Evolutionary conservation across 2,113 vertebrate species (phyloP).

Genomic region (Lutjanus erythropterus): DNA sequence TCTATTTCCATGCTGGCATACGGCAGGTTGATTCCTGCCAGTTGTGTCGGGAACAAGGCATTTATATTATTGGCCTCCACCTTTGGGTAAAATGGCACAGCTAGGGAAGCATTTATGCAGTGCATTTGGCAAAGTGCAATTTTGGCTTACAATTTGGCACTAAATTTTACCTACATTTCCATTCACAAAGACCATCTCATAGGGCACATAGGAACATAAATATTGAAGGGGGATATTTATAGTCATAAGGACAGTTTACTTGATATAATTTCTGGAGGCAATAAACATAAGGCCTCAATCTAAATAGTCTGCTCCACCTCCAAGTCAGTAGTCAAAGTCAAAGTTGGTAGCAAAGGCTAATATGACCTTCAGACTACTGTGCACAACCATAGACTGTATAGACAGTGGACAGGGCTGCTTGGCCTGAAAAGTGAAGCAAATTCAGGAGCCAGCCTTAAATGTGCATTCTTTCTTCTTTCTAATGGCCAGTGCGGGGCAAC

Average conservation of each 20-base stretch:
- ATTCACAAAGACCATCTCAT: conserved; percentile 24
- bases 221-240: too few species aligned
- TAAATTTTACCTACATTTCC: neutral
- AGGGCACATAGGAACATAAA: too few species aligned
- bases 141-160: conserved; percentile 4
- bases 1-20: conserved; percentile 38
- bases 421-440: too few species aligned
- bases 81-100: conserved; percentile 27
- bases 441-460: too few species aligned
- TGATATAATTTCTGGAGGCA: neutral
- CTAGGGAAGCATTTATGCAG: neutral
- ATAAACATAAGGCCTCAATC: neutral
- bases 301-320: neutral
- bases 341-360: neutral
- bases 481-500: too few species aligned
- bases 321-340: neutral
- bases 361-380: neutral
- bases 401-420: too few species aligned
- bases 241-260: neutral
- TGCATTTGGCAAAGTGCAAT: conserved; percentile 1
- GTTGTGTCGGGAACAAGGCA: conserved; percentile 17
- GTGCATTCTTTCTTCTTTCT: too few species aligned
- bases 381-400: too few species aligned
- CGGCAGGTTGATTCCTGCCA: conserved; percentile 8
- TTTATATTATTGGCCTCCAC: conserved; percentile 17